Conservation (phyloP, 2,888 invertebrate species). For the Romanomermis culicivorax region DNA sequence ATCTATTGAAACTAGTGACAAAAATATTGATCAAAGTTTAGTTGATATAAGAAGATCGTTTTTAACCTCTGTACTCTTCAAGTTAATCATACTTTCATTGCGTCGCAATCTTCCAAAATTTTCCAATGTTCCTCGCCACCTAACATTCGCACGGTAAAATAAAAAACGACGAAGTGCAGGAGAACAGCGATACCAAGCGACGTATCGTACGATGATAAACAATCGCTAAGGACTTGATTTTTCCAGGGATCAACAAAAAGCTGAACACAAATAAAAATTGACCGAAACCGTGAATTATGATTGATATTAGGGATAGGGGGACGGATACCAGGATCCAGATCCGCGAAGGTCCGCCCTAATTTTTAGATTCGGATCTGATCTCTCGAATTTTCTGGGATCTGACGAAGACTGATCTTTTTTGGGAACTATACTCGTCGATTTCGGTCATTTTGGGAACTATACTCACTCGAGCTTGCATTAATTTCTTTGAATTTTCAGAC, state of each 20-base stretch:
- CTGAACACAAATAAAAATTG: too few relatives aligned
- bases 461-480: too few relatives aligned
- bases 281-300: too few relatives aligned
- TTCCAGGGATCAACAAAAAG: background rate
- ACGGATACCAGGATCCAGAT: too few relatives aligned
- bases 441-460: too few relatives aligned
- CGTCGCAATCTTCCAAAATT: conserved; percentile 22
- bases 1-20: conserved; percentile 9
- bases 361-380: too few relatives aligned
- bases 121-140: conserved; percentile 29
- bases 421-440: too few relatives aligned
- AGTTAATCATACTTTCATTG: conserved; percentile 11
- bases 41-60: background rate
- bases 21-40: conserved; percentile 7
- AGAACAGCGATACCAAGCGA: background rate
- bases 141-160: conserved; percentile 28
- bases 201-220: background rate
- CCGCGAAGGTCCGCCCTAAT: too few relatives aligned
- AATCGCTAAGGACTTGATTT: background rate
- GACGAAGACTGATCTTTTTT: too few relatives aligned
- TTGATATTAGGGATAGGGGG: too few relatives aligned
- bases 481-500: too few relatives aligned
- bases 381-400: too few relatives aligned
- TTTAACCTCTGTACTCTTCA: background rate
- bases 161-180: background rate